Conservation (phyloP, 2,113 vertebrate genomes). For the Tretioscincus oriximinensis region DNA sequence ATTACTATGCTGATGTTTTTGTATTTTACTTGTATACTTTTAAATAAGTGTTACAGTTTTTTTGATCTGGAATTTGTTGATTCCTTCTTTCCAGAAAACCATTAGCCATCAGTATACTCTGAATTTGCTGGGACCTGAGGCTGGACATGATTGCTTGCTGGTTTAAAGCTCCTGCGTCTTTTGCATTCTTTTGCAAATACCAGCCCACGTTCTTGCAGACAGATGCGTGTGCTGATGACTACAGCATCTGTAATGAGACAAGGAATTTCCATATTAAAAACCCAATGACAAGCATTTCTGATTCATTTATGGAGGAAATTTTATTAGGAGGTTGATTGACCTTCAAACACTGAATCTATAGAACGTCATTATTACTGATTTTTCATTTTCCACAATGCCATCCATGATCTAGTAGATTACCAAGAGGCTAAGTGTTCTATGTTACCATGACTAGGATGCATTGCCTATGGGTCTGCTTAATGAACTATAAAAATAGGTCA, state of each 20-base stretch:
- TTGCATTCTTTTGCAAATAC: constrained; percentile 44
- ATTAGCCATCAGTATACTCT: constrained; percentile 40
- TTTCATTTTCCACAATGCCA: constrained; percentile 14
- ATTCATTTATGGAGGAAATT: constrained; percentile 53
- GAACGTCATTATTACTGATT: background rate
- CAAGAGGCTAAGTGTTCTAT: background rate
- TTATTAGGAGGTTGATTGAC: constrained; percentile 28
- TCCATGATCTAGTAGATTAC: background rate
- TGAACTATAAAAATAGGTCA: too few relatives aligned
- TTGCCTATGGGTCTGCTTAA: too few relatives aligned
- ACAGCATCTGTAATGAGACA: constrained; percentile 47
- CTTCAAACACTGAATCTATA: constrained; percentile 28
- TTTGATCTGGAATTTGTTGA: too few relatives aligned
- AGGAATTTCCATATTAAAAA: constrained; percentile 58
- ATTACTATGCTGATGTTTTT: too few relatives aligned
- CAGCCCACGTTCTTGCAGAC: constrained; percentile 51
- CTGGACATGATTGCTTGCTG: constrained; percentile 30
- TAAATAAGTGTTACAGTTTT: too few relatives aligned
- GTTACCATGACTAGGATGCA: background rate
- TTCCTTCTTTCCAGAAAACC: constrained; percentile 37
- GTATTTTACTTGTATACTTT: too few relatives aligned
- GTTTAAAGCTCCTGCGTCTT: constrained; percentile 45
- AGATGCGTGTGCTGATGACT: constrained; percentile 59
- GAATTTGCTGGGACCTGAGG: constrained; percentile 32
- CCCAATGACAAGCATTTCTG: constrained; percentile 56